phyloP scores from a whole-genome alignment of 2,113 vertebrate genomes.

The Sitta europaea region DNA sequence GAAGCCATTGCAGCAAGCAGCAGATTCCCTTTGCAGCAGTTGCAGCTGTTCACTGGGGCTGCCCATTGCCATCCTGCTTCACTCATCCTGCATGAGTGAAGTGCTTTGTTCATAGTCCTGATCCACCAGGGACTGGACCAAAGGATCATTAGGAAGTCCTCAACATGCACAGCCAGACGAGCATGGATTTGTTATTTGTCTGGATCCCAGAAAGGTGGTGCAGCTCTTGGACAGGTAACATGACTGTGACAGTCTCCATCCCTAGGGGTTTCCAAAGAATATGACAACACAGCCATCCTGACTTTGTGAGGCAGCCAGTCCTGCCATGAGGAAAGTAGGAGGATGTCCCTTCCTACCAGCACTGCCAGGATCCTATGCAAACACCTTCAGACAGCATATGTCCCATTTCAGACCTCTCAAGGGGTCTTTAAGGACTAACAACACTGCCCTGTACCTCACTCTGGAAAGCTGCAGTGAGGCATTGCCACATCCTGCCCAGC shows the following conservation, averaged over 20 bases:
- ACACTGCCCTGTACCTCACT: background rate
- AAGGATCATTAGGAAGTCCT: background rate
- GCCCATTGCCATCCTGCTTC: background rate
- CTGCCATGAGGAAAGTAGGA: background rate
- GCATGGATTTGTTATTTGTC: background rate
- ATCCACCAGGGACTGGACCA: background rate
- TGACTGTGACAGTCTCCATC: background rate
- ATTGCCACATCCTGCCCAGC: background rate
- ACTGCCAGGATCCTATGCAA: background rate
- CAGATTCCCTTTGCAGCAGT: background rate
- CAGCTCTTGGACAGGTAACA: background rate
- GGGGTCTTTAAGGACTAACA: background rate
- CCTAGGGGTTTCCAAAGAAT: background rate
- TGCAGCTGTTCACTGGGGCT: background rate
- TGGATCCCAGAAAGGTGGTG: background rate
- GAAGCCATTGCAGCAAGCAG: background rate
- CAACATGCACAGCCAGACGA: background rate
- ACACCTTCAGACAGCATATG: background rate
- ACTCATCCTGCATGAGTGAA: too few relatives aligned
- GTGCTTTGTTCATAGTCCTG: background rate
- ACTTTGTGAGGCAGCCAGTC: background rate
- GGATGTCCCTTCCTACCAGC: background rate
- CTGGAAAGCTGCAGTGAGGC: background rate
- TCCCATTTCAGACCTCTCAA: background rate
- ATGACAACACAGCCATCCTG: background rate